Evolutionary conservation across 1,140 invertebrate genomes (phyloP).

Genomic region (Maniola jurtina): DNA sequence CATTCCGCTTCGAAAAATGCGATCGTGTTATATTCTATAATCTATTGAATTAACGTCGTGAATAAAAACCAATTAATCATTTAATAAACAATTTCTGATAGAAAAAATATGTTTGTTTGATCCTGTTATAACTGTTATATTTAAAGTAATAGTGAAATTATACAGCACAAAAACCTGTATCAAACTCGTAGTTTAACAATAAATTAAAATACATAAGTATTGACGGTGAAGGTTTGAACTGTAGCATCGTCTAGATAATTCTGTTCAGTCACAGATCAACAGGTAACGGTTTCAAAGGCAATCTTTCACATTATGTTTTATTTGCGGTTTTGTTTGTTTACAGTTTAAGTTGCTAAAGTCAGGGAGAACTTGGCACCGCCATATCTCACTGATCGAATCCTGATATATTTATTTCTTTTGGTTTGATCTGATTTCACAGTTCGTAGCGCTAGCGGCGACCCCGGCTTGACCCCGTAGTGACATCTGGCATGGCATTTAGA

Average conservation of each 20-base stretch:
- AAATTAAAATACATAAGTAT: constrained; percentile 2
- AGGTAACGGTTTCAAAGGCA: constrained; percentile 24
- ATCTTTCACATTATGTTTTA: constrained; percentile 60
- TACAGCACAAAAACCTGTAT: background rate
- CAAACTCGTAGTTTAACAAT: too few species aligned
- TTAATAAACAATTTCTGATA: too few species aligned
- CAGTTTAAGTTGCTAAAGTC: constrained; percentile 48
- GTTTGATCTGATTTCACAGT: constrained; percentile 42
- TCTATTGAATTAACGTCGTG: too few species aligned
- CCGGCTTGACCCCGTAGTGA: constrained; percentile 59
- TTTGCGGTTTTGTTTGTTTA: constrained; percentile 66
- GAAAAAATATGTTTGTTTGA: too few species aligned
- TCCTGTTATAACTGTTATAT: too few species aligned
- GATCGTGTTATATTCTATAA: too few species aligned
- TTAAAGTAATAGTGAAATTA: too few species aligned
- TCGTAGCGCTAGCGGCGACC: constrained; percentile 51
- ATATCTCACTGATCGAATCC: constrained; percentile 27
- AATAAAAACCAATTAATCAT: too few species aligned
- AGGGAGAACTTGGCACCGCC: constrained; percentile 16
- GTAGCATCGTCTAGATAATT: constrained; percentile 10
- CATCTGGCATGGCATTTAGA: constrained; percentile 66
- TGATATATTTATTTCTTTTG: constrained; percentile 33
- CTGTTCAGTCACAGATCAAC: constrained; percentile 11
- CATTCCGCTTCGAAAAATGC: too few species aligned
- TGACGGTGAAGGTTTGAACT: constrained; percentile 1